A percentile compares a stretch with the other conserved stretches of the same genome.
Conservation (phyloP, 2,797 vertebrate genomes). For the Gymnoscopelus braueri region DNA sequence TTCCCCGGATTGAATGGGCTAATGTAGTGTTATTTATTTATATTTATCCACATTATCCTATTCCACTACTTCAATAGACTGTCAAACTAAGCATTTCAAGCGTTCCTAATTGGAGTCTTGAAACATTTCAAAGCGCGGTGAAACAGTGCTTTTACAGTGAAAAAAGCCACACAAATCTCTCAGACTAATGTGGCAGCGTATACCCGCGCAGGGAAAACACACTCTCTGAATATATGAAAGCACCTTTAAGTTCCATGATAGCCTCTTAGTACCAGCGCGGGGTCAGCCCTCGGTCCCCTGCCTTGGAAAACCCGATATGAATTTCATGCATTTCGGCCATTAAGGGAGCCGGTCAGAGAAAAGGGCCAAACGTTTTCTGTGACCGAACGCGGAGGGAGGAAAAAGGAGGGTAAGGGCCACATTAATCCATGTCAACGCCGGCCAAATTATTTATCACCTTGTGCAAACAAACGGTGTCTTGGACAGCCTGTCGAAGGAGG, state of each 20-base stretch:
- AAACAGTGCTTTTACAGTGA: conserved; percentile 9
- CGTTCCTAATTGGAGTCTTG: conserved; percentile 37
- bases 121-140: conserved; percentile 47
- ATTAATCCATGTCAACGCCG: conserved; percentile 80
- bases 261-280: conserved; percentile 32
- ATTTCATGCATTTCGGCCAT: conserved; percentile 59
- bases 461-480: conserved; percentile 80
- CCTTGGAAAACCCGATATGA: conserved; percentile 60
- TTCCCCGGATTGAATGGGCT: no score
- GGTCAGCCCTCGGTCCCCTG: conserved; percentile 34
- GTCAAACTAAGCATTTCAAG: conserved; percentile 32
- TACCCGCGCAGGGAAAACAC: conserved; percentile 21
- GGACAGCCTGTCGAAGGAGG: conserved; percentile 60
- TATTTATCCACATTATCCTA: background rate
- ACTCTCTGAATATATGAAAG: conserved; percentile 42
- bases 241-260: conserved; percentile 39
- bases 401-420: conserved; percentile 78
- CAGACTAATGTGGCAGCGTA: conserved; percentile 25
- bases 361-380: conserved; percentile 69
- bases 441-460: conserved; percentile 88
- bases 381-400: conserved; percentile 73
- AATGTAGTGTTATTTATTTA: conserved; percentile 18
- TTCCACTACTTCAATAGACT: conserved; percentile 33
- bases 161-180: conserved; percentile 24
- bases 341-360: conserved; percentile 35